These are phyloP conservation scores for Neosilurus hyrtlii DNA, from an alignment of 2,797 vertebrate species.

Conservation along the genomic window DNA sequence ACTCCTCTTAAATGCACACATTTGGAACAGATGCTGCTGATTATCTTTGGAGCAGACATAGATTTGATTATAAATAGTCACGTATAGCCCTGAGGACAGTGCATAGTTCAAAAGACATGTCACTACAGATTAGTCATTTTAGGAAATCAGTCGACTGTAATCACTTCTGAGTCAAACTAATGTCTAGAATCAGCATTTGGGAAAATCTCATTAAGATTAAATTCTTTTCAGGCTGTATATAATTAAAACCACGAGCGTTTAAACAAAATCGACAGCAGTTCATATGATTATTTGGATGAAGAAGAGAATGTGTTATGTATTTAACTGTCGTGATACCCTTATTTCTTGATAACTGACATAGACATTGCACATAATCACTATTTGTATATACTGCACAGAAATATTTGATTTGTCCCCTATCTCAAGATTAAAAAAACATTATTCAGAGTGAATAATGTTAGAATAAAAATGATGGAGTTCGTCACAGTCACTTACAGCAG, in stretches of 20 bases:
- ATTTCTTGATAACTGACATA: neutral
- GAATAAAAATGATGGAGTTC: too few species aligned
- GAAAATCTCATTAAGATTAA: neutral
- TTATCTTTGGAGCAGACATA: conserved; percentile 56
- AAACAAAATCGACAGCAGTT: neutral
- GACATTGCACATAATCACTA: neutral
- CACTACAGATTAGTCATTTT: conserved; percentile 46
- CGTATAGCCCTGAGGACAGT: conserved; percentile 46
- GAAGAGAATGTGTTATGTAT: neutral
- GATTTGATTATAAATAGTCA: conserved; percentile 44
- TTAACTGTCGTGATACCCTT: neutral
- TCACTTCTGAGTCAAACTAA: conserved; percentile 18
- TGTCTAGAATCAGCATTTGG: conserved; percentile 2
- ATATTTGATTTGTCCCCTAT: too few species aligned
- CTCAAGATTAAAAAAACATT: too few species aligned
- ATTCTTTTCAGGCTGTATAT: neutral
- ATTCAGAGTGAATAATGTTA: too few species aligned
- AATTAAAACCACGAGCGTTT: neutral
- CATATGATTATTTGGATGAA: neutral
- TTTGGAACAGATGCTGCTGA: conserved; percentile 62
- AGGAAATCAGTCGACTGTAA: conserved; percentile 25
- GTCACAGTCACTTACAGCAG: too few species aligned
- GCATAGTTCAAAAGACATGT: conserved; percentile 45
- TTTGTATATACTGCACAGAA: neutral
- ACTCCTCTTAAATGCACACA: conserved; percentile 39